Percentiles rank a stretch among this genome's conserved stretches.
Conservation (phyloP, 2,888 invertebrate genomes). For the Drosophila multiciliata region DNA sequence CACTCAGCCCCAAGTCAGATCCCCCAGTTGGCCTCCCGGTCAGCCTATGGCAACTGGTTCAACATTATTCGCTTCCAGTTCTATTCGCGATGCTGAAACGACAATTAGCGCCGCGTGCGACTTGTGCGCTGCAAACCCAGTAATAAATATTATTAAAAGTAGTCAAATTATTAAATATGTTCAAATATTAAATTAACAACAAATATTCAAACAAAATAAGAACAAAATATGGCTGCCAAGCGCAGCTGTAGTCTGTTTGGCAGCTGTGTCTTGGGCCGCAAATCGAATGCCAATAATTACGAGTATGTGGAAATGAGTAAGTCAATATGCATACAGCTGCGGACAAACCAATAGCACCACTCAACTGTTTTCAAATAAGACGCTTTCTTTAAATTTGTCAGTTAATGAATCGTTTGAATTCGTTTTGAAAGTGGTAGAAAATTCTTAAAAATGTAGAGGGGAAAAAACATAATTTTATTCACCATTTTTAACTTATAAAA, state of each 20-base stretch:
- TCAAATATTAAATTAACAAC: slow-evolving; percentile 1
- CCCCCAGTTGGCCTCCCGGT: neutral
- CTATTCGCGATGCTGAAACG: slow-evolving; percentile 72
- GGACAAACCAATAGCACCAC: neutral
- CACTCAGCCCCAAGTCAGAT: slow-evolving; percentile 2
- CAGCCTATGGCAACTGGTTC: slow-evolving; percentile 8
- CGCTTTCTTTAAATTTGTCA: neutral
- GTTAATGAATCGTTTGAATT: neutral
- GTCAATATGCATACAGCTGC: slow-evolving; percentile 26
- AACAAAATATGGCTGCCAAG: slow-evolving; percentile 51
- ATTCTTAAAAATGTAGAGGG: neutral
- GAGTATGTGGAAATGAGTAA: slow-evolving; percentile 77
- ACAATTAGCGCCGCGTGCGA: slow-evolving; percentile 69
- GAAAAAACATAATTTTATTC: neutral
- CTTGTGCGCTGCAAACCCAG: slow-evolving; percentile 20
- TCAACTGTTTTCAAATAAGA: accelerated
- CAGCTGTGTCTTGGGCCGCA: slow-evolving; percentile 47
- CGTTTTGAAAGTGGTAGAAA: neutral
- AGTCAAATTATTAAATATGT: slow-evolving; percentile 4
- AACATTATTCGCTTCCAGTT: slow-evolving; percentile 55
- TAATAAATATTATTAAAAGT: slow-evolving; percentile 33
- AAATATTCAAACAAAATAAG: neutral
- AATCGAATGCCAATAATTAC: slow-evolving; percentile 29
- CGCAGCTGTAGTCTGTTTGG: slow-evolving; percentile 61
- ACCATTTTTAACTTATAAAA: neutral